Base-by-base conservation (phyloP, 1,140 invertebrate species). In the Euborellia annulipes region DNA sequence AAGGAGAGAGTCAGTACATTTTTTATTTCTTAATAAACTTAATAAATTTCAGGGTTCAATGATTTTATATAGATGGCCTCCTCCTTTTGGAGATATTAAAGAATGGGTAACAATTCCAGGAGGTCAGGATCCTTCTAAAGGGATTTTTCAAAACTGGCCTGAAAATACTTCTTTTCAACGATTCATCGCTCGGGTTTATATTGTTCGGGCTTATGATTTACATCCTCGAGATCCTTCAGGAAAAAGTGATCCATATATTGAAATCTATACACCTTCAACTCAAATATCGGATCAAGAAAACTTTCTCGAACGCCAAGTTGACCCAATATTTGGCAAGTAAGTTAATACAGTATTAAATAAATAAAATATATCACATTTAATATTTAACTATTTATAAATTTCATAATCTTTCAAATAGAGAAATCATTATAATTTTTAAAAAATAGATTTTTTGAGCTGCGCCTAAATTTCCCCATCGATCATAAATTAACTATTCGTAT, bases 271-370 rank as follows among this genome's bases (percentile, higher is more conserved):
- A 32, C 83, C 81, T 3, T 71, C 73, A 30, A 62, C 64, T 1
- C 62, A 81, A 7, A 76, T 69, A 37, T 49, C 66, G 37, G 83
- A 89, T 64, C 73, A 74, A 48, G 79, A 80, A 37, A 76, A 80
- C 54, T 83, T 81, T 55, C 68, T 85, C 21, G 69, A 78, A 9
- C 83, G 85, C 59, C 75, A 84, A 49, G 61, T 81, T n/a, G 87
- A 89, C 68, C 87, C 89, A 0, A 65, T 85, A 9, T 91, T 91
- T 65, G 86, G 87, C 47, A 83, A 73, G 79, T 82, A 67, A 64
- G 66, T 64, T 36, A 2, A 42, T 18, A 23, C n/a, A n/a, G n/a
- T n/a, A n/a, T n/a, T 43, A 18, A 46, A 43, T 43, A 23, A n/a
- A 14, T 27, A 18, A 3, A 37, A 37, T 18, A 14, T 18, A 37